Conservation (phyloP, 2,888 invertebrate genomes). For the Chrysolina haemoptera region DNA sequence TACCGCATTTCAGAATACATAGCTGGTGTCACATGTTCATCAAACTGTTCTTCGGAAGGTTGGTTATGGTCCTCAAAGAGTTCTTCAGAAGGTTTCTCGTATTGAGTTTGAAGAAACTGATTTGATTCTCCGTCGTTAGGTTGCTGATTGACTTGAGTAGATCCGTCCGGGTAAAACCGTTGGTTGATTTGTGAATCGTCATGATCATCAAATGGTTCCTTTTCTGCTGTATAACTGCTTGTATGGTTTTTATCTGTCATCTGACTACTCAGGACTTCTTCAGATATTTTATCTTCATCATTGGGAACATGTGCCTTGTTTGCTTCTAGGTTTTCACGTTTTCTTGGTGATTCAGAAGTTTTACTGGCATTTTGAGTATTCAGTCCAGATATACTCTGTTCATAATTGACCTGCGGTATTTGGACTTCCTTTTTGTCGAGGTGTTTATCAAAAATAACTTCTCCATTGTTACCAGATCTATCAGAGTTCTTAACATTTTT, state of each 20-base stretch:
- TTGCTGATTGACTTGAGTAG: not conserved
- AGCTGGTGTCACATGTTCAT: slow-evolving; percentile 37
- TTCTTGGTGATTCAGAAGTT: not conserved
- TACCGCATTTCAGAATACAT: not conserved
- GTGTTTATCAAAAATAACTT: too few species aligned
- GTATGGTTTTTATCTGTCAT: not conserved
- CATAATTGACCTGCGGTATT: too few species aligned
- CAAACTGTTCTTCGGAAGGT: slow-evolving; percentile 30
- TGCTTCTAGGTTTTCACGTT: not conserved
- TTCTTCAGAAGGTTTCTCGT: not conserved
- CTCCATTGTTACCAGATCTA: too few species aligned
- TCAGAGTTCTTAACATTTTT: too few species aligned
- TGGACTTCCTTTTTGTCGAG: too few species aligned
- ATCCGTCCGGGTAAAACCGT: not conserved
- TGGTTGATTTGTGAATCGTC: not conserved
- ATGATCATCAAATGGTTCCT: not conserved
- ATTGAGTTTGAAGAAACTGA: not conserved
- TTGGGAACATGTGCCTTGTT: not conserved
- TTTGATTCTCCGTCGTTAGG: not conserved
- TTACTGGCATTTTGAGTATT: not conserved
- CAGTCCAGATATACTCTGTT: not conserved
- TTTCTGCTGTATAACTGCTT: not conserved
- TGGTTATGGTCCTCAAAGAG: slow-evolving; percentile 36
- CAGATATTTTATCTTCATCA: not conserved
- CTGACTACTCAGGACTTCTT: not conserved